Evolutionary conservation across 2,113 vertebrate genomes (phyloP).

Genomic region (Cololabis saira): DNA sequence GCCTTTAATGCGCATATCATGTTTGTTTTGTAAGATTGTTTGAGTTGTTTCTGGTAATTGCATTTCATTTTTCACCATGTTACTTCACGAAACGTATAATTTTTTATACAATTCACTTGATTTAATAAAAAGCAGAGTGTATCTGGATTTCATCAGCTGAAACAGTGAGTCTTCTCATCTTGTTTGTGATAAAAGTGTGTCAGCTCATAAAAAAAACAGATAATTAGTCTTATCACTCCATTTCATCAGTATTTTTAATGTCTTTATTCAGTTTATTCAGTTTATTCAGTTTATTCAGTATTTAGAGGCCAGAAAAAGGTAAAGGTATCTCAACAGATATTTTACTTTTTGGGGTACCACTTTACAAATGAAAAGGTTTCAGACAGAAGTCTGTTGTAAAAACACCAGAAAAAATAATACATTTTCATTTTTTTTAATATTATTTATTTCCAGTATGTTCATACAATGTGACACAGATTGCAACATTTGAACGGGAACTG

Average conservation of each 20-base stretch:
- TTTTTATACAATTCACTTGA: background rate
- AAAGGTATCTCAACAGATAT: too few species aligned
- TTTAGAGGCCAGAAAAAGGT: too few species aligned
- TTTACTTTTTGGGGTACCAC: background rate
- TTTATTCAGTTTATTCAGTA: background rate
- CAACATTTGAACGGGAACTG: constrained; percentile 83
- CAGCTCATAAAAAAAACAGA: background rate
- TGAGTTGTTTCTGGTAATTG: background rate
- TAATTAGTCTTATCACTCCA: too few species aligned
- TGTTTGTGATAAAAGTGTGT: background rate
- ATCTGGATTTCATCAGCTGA: too few species aligned
- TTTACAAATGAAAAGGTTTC: background rate
- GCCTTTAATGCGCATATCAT: too few species aligned
- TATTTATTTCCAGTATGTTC: constrained; percentile 98
- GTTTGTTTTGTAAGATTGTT: too few species aligned
- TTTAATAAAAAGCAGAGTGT: too few species aligned
- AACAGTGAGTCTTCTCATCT: too few species aligned
- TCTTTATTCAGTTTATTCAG: background rate
- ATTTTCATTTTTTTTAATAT: constrained; percentile 87
- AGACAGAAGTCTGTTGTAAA: too few species aligned
- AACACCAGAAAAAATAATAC: too few species aligned
- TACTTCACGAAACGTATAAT: background rate
- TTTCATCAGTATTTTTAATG: too few species aligned
- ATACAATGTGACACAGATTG: constrained; percentile 87
- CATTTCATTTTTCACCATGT: background rate